phyloP scores from a whole-genome alignment of 2,797 vertebrate species.

The Parambassis ranga region DNA sequence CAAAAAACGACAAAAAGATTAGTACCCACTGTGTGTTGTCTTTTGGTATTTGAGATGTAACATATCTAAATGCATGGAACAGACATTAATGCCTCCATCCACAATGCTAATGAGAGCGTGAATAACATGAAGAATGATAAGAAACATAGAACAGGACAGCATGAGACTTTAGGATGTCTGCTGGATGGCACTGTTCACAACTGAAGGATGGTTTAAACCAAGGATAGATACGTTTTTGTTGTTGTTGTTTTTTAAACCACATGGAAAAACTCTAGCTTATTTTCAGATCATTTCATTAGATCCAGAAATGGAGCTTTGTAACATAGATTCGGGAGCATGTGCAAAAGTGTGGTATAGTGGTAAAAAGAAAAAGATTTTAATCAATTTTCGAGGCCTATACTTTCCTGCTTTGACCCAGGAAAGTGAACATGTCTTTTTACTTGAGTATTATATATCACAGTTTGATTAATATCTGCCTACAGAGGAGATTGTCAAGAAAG shows the following conservation, averaged over 20 bases:
- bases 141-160: slow-evolving; percentile 10
- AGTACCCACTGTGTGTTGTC: slow-evolving; percentile 55
- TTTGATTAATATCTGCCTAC: slow-evolving; percentile 42
- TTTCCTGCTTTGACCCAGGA: slow-evolving; percentile 27
- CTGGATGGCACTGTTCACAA: neutral
- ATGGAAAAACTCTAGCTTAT: no score
- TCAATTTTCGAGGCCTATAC: slow-evolving; percentile 1
- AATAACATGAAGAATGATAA: slow-evolving; percentile 25
- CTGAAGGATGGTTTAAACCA: neutral
- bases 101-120: slow-evolving; percentile 42
- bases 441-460: slow-evolving; percentile 15
- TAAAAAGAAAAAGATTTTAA: neutral
- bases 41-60: slow-evolving; percentile 41
- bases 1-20: slow-evolving; percentile 60
- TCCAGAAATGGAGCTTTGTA: slow-evolving; percentile 15
- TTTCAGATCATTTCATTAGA: no score
- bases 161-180: neutral
- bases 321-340: neutral
- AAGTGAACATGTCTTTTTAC: slow-evolving; percentile 19
- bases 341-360: neutral
- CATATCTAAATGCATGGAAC: slow-evolving; percentile 43
- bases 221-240: neutral
- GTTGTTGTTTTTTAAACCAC: no score
- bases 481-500: slow-evolving; percentile 29
- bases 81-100: slow-evolving; percentile 36